Base-by-base conservation (phyloP, 2,888 invertebrate species). In the Patella ulyssiponensis region DNA sequence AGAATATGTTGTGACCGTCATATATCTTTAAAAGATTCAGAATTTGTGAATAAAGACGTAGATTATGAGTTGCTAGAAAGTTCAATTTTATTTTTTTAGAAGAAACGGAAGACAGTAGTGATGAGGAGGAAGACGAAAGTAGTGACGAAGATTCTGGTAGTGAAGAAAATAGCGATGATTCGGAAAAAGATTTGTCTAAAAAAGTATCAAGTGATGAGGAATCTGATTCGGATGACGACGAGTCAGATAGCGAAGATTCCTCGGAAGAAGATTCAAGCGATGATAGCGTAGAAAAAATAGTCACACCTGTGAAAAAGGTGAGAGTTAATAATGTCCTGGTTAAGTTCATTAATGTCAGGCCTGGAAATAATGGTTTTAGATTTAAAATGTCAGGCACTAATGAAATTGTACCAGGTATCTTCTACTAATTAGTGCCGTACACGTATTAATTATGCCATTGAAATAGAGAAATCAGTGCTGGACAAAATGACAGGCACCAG, bases 51-150 rank as follows among this genome's bases (percentile, higher is more conserved):
- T 44, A 9, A 44, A 9, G 9, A 9, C 44, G 7, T 1, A 44
- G 44, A 44, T 7, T 44, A 7, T 44, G 44, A 44, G 7, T 44
- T 44, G 9, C 1, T 44, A 44, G 7, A 7, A 44, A 44, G 9
- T 44, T 44, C 7, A 9, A 9, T 9, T 9, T 9, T 9, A 5
- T 73, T 78, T 71, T n/a, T 71, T 69, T 44, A 72, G 80, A 82
- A 33, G 80, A 80, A n/a, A 79, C 79, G 0, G 79, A 77, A 52
- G 74, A 76, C 84, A 71, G 86, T 87, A 56, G 81, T 54, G 82
- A 84, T 76, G 81, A 86, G 80, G 82, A 83, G 9, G 83, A 81
- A 17, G 72, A 75, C 33, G 71, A 77, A 72, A 69, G 80, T 70
- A 76, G 76, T 73, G 77, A 79, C 27, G 79, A 80, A 11, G 58